These are phyloP conservation scores for Ectemnius lituratus DNA, from an alignment of 2,888 invertebrate genomes.

Conservation along the genomic window DNA sequence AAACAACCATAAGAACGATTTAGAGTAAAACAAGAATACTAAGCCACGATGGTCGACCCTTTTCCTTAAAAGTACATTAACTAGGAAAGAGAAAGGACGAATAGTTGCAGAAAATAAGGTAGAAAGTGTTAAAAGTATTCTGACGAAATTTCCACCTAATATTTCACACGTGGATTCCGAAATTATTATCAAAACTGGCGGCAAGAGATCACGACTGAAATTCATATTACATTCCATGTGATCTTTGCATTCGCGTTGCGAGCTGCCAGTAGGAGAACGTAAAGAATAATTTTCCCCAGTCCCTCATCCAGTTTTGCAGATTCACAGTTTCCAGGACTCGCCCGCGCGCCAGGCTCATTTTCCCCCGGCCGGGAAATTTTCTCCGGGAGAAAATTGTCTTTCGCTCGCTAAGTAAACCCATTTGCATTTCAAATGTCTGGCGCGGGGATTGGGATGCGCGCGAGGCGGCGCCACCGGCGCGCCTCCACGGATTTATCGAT, in stretches of 20 bases:
- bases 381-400: conserved; percentile 38
- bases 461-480: conserved; percentile 17
- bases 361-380: conserved; percentile 28
- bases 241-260: background rate
- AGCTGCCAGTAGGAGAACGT: background rate
- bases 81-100: too few relatives aligned
- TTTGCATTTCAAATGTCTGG: conserved; percentile 51
- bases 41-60: too few relatives aligned
- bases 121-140: too few relatives aligned
- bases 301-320: background rate
- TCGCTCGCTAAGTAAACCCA: conserved; percentile 45
- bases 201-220: background rate
- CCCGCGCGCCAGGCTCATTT: too few relatives aligned
- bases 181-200: too few relatives aligned
- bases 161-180: too few relatives aligned
- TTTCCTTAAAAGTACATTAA: too few relatives aligned
- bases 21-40: too few relatives aligned
- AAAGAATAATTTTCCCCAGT: background rate
- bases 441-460: background rate
- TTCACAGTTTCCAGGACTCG: too few relatives aligned
- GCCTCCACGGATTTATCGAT: conserved; percentile 2
- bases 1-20: too few relatives aligned
- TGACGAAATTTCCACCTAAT: too few relatives aligned
- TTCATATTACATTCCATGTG: background rate
- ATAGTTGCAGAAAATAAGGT: too few relatives aligned